phyloP scores from a whole-genome alignment of 2,797 vertebrate genomes.

The Poeciliopsis turneri region DNA sequence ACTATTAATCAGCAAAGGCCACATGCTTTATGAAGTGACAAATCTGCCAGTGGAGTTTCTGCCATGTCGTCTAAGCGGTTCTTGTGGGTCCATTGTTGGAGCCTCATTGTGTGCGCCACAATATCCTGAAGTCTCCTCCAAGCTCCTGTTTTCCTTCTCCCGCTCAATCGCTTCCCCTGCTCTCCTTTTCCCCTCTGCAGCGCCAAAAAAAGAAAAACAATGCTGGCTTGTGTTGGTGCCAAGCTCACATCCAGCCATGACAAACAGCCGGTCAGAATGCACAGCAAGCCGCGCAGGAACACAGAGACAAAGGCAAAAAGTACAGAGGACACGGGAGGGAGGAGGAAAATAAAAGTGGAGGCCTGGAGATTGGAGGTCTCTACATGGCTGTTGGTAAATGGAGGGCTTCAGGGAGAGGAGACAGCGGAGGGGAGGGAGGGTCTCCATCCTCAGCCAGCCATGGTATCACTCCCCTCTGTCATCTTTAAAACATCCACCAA shows the following conservation, averaged over 20 bases:
- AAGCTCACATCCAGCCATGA: conserved; percentile 62
- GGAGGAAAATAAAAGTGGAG: conserved; percentile 32
- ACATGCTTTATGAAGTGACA: conserved; percentile 25
- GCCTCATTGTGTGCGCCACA: conserved; percentile 11
- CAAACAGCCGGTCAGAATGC: conserved; percentile 39
- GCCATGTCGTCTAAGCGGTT: conserved; percentile 23
- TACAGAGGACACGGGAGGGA: conserved; percentile 21
- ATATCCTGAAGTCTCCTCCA: conserved; percentile 38
- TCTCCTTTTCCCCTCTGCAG: conserved; percentile 26
- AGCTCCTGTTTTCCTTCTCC: conserved; percentile 29
- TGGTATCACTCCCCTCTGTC: conserved; percentile 34
- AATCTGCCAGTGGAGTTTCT: conserved; percentile 45
- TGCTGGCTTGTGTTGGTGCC: conserved; percentile 49
- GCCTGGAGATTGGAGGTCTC: conserved; percentile 26
- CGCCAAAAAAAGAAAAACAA: conserved; percentile 50
- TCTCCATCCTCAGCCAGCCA: conserved; percentile 3
- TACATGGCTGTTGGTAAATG: conserved; percentile 21
- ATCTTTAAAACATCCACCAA: conserved; percentile 44
- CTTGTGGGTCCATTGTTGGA: conserved; percentile 47
- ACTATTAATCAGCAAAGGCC: conserved; percentile 9
- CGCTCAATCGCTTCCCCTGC: conserved; percentile 9
- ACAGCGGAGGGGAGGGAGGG: conserved; percentile 2
- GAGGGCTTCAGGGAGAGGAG: not conserved
- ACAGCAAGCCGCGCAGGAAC: conserved; percentile 5
- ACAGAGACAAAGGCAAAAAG: not conserved